These are phyloP conservation scores for Sebastes umbrosus DNA, from an alignment of 2,797 vertebrate genomes.

Conservation along the genomic window DNA sequence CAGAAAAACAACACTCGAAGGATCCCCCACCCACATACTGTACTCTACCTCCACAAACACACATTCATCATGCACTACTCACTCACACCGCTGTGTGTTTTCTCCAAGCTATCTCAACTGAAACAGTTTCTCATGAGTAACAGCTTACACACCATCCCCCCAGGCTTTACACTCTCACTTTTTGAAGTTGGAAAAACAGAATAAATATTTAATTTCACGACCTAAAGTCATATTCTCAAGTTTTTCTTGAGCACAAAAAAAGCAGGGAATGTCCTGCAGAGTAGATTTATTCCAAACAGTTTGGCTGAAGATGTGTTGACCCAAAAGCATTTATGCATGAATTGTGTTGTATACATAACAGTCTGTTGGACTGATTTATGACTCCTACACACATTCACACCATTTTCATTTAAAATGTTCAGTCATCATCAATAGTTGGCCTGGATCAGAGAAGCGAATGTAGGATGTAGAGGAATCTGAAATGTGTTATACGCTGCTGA, in stretches of 20 bases:
- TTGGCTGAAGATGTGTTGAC: slow-evolving; percentile 1
- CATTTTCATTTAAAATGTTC: neutral
- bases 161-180: slow-evolving; percentile 34
- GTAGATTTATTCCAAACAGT: slow-evolving; percentile 6
- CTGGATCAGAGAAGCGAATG: neutral
- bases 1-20: slow-evolving; percentile 18
- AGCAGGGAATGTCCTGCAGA: neutral
- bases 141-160: slow-evolving; percentile 12
- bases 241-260: slow-evolving; percentile 7
- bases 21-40: neutral
- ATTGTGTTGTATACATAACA: neutral
- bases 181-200: slow-evolving; percentile 45
- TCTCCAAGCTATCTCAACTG: slow-evolving; percentile 20
- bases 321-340: neutral
- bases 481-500: neutral
- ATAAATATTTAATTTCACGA: slow-evolving; percentile 63
- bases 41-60: neutral
- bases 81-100: slow-evolving; percentile 12
- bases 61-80: neutral
- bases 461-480: neutral
- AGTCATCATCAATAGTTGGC: neutral
- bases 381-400: neutral
- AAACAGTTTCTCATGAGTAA: slow-evolving; percentile 35
- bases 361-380: neutral
- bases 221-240: slow-evolving; percentile 22